Evolutionary conservation across 2,113 vertebrate genomes (phyloP).

Genomic region (Athene cunicularia): DNA sequence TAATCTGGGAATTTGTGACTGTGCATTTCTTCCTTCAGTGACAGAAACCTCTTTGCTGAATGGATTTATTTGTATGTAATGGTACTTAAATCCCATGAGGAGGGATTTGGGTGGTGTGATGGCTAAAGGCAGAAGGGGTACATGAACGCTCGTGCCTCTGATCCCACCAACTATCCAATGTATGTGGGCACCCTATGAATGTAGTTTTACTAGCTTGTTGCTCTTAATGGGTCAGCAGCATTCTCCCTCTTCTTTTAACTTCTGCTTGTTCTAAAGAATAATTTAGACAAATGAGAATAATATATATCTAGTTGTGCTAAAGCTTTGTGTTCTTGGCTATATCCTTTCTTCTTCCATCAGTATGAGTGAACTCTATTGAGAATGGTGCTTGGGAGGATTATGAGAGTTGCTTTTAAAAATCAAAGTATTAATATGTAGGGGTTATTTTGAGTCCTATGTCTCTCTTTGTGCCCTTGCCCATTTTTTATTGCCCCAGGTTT

Average conservation of each 20-base stretch:
- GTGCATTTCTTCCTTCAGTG: neutral
- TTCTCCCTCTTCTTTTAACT: neutral
- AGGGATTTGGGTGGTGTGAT: neutral
- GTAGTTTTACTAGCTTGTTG: fast-evolving
- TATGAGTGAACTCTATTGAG: neutral
- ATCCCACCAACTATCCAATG: neutral
- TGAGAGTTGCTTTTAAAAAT: neutral
- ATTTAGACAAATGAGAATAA: neutral
- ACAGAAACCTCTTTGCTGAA: neutral
- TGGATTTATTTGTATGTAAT: neutral
- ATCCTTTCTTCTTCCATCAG: neutral
- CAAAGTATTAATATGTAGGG: neutral
- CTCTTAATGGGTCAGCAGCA: neutral
- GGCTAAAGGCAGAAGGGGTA: neutral
- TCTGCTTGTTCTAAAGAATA: neutral
- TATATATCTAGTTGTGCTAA: neutral
- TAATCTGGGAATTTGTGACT: neutral
- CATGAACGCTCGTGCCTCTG: fast-evolving
- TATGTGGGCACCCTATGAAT: neutral
- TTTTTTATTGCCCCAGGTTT: neutral
- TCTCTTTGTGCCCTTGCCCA: neutral
- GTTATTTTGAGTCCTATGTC: neutral
- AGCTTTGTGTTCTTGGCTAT: neutral
- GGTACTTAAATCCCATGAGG: neutral
- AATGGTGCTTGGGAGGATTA: neutral